Percentiles rank a stretch among this genome's conserved stretches.
Evolutionary conservation across 2,797 vertebrate species (phyloP).

Genomic region (Potorous gilbertii): DNA sequence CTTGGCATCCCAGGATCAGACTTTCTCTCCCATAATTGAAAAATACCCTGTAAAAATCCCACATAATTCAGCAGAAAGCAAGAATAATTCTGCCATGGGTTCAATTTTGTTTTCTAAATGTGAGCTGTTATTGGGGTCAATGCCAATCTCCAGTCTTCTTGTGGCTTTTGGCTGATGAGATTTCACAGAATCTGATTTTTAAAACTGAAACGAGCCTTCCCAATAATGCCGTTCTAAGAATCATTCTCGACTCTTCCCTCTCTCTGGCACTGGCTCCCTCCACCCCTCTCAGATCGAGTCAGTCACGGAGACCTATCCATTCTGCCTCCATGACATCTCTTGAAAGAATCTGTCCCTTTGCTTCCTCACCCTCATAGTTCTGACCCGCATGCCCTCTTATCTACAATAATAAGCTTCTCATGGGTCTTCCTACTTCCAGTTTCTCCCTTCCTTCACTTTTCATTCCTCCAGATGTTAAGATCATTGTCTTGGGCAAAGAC

Average conservation of each 20-base stretch:
- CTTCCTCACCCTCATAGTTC: not conserved
- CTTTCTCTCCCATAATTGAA: not conserved
- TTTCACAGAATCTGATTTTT: slow-evolving; percentile 7
- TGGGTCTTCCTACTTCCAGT: not conserved
- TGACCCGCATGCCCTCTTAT: not conserved
- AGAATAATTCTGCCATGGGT: not conserved
- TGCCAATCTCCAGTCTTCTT: not conserved
- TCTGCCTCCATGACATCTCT: slow-evolving; percentile 13
- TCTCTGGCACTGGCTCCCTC: not conserved
- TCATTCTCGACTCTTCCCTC: not conserved
- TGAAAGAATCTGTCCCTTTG: not conserved
- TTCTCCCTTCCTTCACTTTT: not conserved
- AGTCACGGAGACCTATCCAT: not conserved
- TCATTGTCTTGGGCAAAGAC: not conserved
- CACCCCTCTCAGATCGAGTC: not conserved
- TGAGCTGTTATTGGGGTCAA: not conserved
- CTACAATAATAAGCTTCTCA: not conserved
- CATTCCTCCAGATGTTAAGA: not conserved
- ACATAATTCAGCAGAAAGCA: not conserved
- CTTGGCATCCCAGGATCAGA: no score
- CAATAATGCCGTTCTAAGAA: not conserved
- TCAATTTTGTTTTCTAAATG: slow-evolving; percentile 7
- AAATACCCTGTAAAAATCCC: not conserved
- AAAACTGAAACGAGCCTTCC: not conserved
- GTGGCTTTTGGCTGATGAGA: slow-evolving; percentile 13